Base-by-base conservation (phyloP, 2,888 invertebrate species). In the Eulithis testata region DNA sequence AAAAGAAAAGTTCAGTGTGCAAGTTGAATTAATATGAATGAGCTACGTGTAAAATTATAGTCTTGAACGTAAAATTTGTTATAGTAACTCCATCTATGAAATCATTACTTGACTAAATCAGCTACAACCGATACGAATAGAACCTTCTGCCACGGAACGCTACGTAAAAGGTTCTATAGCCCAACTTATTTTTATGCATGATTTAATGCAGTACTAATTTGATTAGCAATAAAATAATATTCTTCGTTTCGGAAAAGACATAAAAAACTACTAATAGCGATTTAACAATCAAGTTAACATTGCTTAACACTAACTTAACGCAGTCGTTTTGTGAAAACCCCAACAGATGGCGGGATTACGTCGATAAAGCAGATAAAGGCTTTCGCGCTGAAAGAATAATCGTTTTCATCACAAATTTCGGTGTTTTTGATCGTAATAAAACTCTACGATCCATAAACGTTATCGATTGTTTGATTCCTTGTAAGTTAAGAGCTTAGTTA, bases 281-380 rank as follows among this genome's bases (percentile, higher is more conserved):
- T 21, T 44, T 14, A 54, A 59, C 31, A 11, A 50, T 36, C 11
- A 12, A 43, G 47, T 53, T 44, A 63, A 45, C 40, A 37, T 11
- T 11, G 51, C 62, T 49, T 60, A 70, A 40, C 44, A 43, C n/a
- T 58, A 63, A 60, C 51, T 66, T 69, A 64, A 47, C 12, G 55
- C 5, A 9, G 7, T 4, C 12, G 63, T 52, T 65, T 60, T 21
- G 8, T 65, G 52, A 59, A 69, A 70, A 59, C 7, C 14, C 43
- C 66, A 55, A 67, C 12, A 90, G 90, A 86, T 87, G 88, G 84
- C 86, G 68, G 43, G 68, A 62, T 12, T 6, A 21, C 3, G 67
- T 76, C 64, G 83, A 61, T 85, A 80, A 85, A 86, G 68, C 81
- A 88, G 85, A 73, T 72, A 77, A 85, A 87, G 86, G 88, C 87